Conservation (phyloP, 2,888 invertebrate species). For the Buathra laborator region DNA sequence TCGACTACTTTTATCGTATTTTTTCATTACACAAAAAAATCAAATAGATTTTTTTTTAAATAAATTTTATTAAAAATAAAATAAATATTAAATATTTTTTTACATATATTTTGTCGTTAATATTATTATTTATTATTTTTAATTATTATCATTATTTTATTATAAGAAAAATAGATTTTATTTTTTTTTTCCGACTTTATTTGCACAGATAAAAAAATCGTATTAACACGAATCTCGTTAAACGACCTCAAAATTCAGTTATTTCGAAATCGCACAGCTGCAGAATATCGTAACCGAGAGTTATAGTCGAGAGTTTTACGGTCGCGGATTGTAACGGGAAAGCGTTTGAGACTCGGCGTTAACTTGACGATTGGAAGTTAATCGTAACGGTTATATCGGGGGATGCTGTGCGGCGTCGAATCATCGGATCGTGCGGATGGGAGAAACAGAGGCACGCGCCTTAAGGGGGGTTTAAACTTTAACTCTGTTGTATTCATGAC, state of each 20-base stretch:
- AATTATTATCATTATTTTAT: no score
- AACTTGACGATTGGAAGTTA: conserved; percentile 53
- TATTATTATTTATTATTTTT: no score
- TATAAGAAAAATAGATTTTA: no score
- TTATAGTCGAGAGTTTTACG: neutral
- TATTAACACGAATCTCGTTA: no score
- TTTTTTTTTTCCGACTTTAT: no score
- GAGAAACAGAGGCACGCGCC: neutral
- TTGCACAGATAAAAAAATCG: no score
- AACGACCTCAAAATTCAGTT: neutral
- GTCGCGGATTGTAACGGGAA: conserved; percentile 3
- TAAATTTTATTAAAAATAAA: neutral
- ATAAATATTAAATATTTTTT: neutral
- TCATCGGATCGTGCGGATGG: neutral
- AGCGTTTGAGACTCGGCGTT: conserved; percentile 64
- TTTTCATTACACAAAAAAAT: neutral
- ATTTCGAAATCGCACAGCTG: neutral
- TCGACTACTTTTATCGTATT: no score
- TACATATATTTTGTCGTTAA: neutral
- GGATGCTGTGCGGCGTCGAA: conserved; percentile 2
- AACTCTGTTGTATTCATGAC: no score
- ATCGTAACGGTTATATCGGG: conserved; percentile 55
- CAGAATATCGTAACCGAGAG: neutral
- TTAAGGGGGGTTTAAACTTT: conserved; percentile 69
- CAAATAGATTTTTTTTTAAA: neutral